Evolutionary conservation across 2,888 invertebrate species (phyloP).

Genomic region (Drosophila meridionalis): DNA sequence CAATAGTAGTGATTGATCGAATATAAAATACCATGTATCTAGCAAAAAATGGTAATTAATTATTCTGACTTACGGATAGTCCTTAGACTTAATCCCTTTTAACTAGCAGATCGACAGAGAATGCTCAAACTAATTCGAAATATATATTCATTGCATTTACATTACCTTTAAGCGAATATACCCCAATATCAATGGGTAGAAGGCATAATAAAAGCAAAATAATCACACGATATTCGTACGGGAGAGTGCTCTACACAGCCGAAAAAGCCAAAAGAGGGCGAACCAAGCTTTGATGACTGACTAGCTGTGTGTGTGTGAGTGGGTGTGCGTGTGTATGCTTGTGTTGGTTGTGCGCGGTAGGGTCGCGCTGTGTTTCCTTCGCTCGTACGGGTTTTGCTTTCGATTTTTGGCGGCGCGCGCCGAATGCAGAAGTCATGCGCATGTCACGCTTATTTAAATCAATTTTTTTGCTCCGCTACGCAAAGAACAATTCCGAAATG

Average conservation of each 20-base stretch:
- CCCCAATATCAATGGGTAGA: background rate
- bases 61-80: background rate
- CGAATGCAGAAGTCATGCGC: slow-evolving; percentile 78
- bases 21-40: background rate
- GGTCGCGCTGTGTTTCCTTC: slow-evolving; percentile 17
- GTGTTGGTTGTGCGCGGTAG: slow-evolving; percentile 14
- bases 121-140: background rate
- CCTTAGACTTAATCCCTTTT: background rate
- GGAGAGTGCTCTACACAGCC: slow-evolving; percentile 51
- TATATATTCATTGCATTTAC: background rate
- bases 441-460: slow-evolving; percentile 80
- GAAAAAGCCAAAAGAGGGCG: slow-evolving; percentile 48
- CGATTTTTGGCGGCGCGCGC: slow-evolving; percentile 55
- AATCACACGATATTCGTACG: slow-evolving; percentile 73
- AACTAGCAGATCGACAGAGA: background rate
- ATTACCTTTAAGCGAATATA: background rate
- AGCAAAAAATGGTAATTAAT: no score
- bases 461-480: slow-evolving; percentile 44
- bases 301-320: slow-evolving; percentile 36
- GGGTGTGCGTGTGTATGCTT: slow-evolving; percentile 3
- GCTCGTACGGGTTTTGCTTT: slow-evolving; percentile 47
- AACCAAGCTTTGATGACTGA: slow-evolving; percentile 67
- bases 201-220: slow-evolving; percentile 52
- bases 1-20: background rate
- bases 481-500: slow-evolving; percentile 22